Conservation (phyloP, 1,140 invertebrate genomes). For the Drosophila aff. region DNA sequence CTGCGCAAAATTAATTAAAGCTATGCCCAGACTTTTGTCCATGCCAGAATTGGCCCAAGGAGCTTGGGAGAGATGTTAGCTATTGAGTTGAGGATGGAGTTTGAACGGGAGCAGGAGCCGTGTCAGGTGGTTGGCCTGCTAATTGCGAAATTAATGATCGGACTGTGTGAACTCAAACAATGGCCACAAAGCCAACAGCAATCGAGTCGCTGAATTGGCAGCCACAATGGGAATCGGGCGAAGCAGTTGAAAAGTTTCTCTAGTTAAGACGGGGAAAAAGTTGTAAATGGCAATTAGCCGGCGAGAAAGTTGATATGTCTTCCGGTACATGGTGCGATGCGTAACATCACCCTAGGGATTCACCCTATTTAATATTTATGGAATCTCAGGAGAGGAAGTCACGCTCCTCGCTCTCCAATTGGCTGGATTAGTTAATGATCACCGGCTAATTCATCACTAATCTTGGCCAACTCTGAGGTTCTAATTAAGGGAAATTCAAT, state of each 20-base stretch:
- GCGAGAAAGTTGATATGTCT: conserved; percentile 62
- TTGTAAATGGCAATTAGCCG: conserved; percentile 80
- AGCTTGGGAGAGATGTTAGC: background rate
- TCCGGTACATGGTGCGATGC: conserved; percentile 10
- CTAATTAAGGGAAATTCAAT: conserved; percentile 71
- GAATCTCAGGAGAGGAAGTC: background rate
- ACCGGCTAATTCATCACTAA: conserved; percentile 28
- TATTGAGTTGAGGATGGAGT: background rate
- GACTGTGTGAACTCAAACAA: conserved; percentile 76
- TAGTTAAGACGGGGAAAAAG: conserved; percentile 69
- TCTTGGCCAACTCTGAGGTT: conserved; percentile 16
- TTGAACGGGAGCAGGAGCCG: background rate
- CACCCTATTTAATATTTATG: conserved; percentile 47
- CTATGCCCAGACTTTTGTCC: conserved; percentile 21
- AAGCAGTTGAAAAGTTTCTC: conserved; percentile 64
- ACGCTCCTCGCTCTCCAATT: conserved; percentile 1
- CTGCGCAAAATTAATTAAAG: conserved; percentile 69
- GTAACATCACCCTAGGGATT: conserved; percentile 10
- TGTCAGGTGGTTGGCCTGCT: conserved; percentile 49
- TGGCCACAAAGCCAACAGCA: conserved; percentile 70
- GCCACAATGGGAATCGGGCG: conserved; percentile 36
- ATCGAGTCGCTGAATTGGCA: conserved; percentile 59
- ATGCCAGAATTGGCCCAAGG: background rate
- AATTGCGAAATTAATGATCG: conserved; percentile 81
- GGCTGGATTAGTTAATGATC: conserved; percentile 36